phyloP scores from a whole-genome alignment of 37 sponge, comb jelly and placozoan species.

The Halisarca cf. caerulea region DNA sequence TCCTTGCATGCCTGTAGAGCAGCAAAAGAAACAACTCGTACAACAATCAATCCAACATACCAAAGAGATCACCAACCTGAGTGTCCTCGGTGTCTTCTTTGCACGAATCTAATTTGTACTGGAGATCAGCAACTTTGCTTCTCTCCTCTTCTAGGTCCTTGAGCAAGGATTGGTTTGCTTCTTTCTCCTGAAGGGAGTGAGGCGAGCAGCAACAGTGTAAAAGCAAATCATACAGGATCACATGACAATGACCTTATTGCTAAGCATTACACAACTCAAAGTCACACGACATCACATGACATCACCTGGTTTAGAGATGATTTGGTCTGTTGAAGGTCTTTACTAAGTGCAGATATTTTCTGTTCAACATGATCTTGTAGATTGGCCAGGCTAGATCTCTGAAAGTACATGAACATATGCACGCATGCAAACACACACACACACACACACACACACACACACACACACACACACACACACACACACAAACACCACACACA shows the following conservation, averaged over 20 bases:
- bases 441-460: background rate
- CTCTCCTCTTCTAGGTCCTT: background rate
- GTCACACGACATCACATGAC: too few species aligned
- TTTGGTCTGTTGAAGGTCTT: background rate
- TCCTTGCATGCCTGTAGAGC: background rate
- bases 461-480: too few species aligned
- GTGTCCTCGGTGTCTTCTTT: background rate
- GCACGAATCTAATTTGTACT: background rate
- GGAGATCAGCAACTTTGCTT: background rate
- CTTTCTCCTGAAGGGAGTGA: background rate
- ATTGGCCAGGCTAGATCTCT: background rate
- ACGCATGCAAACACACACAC: background rate
- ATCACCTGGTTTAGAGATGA: background rate
- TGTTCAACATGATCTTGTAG: background rate
- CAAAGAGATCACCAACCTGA: background rate
- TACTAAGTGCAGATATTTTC: background rate
- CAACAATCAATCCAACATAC: too few species aligned
- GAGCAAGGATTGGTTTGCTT: background rate
- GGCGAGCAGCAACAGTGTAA: background rate
- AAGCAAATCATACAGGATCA: background rate
- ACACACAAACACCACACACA: too few species aligned
- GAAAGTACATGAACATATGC: background rate
- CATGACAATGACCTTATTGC: background rate
- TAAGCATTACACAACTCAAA: too few species aligned
- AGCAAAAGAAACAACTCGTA: too few species aligned